Base-by-base conservation (phyloP, 2,888 invertebrate species). In the Drosophila tanythrix region DNA sequence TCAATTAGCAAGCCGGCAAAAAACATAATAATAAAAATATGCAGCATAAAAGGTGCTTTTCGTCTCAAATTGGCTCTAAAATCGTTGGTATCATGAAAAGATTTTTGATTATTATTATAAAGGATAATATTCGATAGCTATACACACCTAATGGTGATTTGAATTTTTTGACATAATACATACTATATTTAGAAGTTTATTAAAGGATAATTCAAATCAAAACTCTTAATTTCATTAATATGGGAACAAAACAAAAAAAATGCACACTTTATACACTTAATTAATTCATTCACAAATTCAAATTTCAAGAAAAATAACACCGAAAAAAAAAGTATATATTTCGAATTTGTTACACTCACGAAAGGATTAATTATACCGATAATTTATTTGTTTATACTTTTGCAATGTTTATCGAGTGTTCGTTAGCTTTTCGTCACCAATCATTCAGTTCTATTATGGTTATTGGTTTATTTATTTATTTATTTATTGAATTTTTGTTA, bases 1-100 rank as follows among this genome's bases (percentile, higher is more conserved):
- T 51, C 21, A 74, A 74, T 68, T 68, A 74, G 62, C 74, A 68
- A 51, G 56, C 63, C 74, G 63, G 63, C 63, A n/a, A 64, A 52
- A 52, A 50, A 59, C 2, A 15, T 15, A 46, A 15, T 15, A 46
- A 25, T 25, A 25, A 21, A 46, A 31, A 8, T 7, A 7, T 27
- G 18, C 11, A 7, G 18, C 27, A 18, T 7, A 27, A 25, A 55
- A 18, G 15, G 18, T 10, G 6, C n/a, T 8, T 7, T 31, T 57
- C 29, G 36, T 18, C 38, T 21, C 2, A 13, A 57, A 29, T 11
- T 51, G 29, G 27, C 25, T 48, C 18, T 18, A 10, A 50, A 48
- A 5, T 29, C 27, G 15, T 18, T 25, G 5, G 18, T 50, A 50
- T 18, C 15, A 29, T 10, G 18, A 31, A 21, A 27, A 5, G 13